phyloP scores from a whole-genome alignment of 2,113 vertebrate species.

The Ptilonorhynchus violaceus region DNA sequence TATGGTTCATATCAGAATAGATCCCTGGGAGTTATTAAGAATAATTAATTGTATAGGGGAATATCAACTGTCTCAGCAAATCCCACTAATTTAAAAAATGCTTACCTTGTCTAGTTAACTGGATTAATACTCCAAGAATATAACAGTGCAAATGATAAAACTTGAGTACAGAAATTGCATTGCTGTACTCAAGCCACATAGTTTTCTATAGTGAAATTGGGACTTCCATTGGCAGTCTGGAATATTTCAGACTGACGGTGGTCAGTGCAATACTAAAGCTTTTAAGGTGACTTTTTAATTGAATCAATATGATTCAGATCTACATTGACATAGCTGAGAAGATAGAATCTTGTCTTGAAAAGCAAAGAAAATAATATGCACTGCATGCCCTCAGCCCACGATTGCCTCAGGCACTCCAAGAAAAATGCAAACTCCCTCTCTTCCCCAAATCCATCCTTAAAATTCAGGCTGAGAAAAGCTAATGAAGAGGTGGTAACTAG shows the following conservation, averaged over 20 bases:
- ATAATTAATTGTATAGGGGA: slow-evolving; percentile 53
- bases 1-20: neutral
- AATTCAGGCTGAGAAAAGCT: slow-evolving; percentile 42
- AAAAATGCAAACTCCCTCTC: neutral
- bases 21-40: slow-evolving; percentile 39
- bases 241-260: slow-evolving; percentile 23
- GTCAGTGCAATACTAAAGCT: neutral
- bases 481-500: slow-evolving; percentile 8
- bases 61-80: slow-evolving; percentile 15
- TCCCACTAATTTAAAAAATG: slow-evolving; percentile 36
- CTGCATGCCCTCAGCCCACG: neutral
- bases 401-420: neutral
- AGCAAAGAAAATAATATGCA: neutral
- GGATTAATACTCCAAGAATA: slow-evolving; percentile 28
- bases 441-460: neutral
- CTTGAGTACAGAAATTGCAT: neutral
- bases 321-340: neutral
- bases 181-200: neutral
- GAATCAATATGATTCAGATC: neutral
- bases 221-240: slow-evolving; percentile 39
- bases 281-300: slow-evolving; percentile 52
- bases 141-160: slow-evolving; percentile 30
- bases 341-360: slow-evolving; percentile 7
- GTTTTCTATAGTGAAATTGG: slow-evolving; percentile 14
- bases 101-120: slow-evolving; percentile 12